These are phyloP conservation scores for Trachymyrmex septentrionalis DNA, from an alignment of 1,140 invertebrate species.

Conservation along the genomic window DNA sequence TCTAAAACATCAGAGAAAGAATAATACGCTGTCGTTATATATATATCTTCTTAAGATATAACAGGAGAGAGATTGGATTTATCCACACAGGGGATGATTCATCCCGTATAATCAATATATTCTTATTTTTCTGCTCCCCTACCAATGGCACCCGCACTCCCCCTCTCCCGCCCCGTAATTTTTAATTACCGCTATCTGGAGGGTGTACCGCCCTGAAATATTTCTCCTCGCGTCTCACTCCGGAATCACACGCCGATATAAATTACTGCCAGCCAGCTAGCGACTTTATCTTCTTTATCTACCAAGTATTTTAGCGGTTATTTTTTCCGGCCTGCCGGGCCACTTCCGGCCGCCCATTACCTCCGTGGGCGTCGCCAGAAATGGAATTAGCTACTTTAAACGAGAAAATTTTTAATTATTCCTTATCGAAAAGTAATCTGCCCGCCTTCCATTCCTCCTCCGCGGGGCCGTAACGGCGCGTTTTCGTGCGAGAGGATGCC, in stretches of 20 bases:
- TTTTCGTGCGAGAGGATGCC: slow-evolving; percentile 73
- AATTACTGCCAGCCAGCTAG: slow-evolving; percentile 81
- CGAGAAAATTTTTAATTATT: slow-evolving; percentile 88
- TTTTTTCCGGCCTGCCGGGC: slow-evolving; percentile 83
- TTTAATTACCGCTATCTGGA: slow-evolving; percentile 86
- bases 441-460: slow-evolving; percentile 57
- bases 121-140: slow-evolving; percentile 55
- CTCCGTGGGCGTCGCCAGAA: slow-evolving; percentile 73
- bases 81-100: slow-evolving; percentile 48
- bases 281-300: slow-evolving; percentile 86
- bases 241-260: slow-evolving; percentile 85
- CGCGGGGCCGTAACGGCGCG: slow-evolving; percentile 65
- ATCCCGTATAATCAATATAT: slow-evolving; percentile 65
- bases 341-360: slow-evolving; percentile 69
- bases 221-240: slow-evolving; percentile 82
- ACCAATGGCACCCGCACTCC: background rate
- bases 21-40: background rate
- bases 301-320: slow-evolving; percentile 85
- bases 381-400: slow-evolving; percentile 86
- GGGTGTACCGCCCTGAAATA: slow-evolving; percentile 80
- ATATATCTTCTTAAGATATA: background rate
- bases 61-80: slow-evolving; percentile 8
- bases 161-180: slow-evolving; percentile 74
- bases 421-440: slow-evolving; percentile 87
- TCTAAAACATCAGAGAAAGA: background rate